Evolutionary conservation across 1,140 invertebrate genomes (phyloP), one percentile per base, ranked within the genome.

Genomic region (Drosophila melanica): DNA sequence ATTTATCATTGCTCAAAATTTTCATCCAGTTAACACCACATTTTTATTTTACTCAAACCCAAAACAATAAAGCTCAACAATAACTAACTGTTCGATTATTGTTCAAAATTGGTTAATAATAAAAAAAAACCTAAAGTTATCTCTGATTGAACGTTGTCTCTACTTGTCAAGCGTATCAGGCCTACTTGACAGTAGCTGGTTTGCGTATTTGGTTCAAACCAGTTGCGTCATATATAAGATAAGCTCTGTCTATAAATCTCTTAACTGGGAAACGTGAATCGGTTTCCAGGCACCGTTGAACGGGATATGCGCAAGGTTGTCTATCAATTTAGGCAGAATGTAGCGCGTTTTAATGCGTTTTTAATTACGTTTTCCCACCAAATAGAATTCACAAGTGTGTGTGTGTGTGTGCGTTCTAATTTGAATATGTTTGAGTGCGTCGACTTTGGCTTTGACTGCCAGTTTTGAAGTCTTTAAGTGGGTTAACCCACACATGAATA

Each of bases 181-280:
- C 20, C 20, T 73, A 84, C 81, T 84, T 66, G 73, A 84, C 39
- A 47, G 35, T 57, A 80, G 85, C 81, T 85, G 81, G 81, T 85
- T 84, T 84, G 51, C 81, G 81, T 35, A 74, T 23, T 68, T 77
- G 14, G 11, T 55, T 14, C 12, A n/a, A 10, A 57, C 37, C 57
- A 80, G 73, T 75, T 72, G 62, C 81, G 81, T 85, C 81, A 85
- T 60, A 2, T 37, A 42, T 57, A 33, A 33, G 62, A 55, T 65
- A 58, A 50, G 62, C 44, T 12, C 23, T 65, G 37, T 44, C 68
- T 63, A 30, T 41, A 41, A 50, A 37, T 5, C 10, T 60, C 11
- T 45, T 11, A 27, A 20, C 16, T 14, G 16, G 39, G 20, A 39
- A 48, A 64, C 60, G 39, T 20, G 18, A 33, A 50, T 14, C 33